phyloP scores from a whole-genome alignment of 2,888 invertebrate species.

The Heliconius aoede region DNA sequence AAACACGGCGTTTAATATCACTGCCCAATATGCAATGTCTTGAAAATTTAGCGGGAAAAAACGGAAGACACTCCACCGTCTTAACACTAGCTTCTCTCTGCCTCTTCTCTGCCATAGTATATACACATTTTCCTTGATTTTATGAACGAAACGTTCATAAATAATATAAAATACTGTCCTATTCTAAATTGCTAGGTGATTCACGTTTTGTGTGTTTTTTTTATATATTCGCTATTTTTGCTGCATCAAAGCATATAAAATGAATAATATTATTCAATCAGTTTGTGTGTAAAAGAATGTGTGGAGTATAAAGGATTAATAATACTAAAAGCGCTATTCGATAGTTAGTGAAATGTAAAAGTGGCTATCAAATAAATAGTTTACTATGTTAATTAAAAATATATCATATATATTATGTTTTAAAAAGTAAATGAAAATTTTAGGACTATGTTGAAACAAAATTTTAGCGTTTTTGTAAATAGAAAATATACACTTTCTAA shows the following conservation, averaged over 20 bases:
- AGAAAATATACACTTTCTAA: no score
- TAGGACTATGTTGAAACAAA: no score
- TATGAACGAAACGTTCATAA: background rate
- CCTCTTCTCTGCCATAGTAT: no score
- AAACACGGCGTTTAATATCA: no score
- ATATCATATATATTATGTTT: background rate
- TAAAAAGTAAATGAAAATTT: no score
- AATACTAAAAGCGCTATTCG: constrained; percentile 17
- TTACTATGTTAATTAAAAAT: background rate
- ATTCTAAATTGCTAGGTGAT: constrained; percentile 7
- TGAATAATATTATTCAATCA: constrained; percentile 9
- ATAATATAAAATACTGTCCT: background rate
- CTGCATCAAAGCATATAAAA: background rate
- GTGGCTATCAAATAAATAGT: background rate
- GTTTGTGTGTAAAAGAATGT: background rate
- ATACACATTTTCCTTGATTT: background rate
- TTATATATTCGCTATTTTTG: constrained; percentile 4
- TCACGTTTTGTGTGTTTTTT: constrained; percentile 8
- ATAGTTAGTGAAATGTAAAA: constrained; percentile 9
- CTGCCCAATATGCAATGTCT: no score
- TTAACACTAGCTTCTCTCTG: background rate
- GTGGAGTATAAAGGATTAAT: constrained; percentile 20
- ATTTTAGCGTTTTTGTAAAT: no score
- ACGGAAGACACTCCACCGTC: no score
- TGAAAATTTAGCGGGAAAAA: no score